Conservation (phyloP, 2,113 vertebrate genomes). For the Theristicus caerulescens region DNA sequence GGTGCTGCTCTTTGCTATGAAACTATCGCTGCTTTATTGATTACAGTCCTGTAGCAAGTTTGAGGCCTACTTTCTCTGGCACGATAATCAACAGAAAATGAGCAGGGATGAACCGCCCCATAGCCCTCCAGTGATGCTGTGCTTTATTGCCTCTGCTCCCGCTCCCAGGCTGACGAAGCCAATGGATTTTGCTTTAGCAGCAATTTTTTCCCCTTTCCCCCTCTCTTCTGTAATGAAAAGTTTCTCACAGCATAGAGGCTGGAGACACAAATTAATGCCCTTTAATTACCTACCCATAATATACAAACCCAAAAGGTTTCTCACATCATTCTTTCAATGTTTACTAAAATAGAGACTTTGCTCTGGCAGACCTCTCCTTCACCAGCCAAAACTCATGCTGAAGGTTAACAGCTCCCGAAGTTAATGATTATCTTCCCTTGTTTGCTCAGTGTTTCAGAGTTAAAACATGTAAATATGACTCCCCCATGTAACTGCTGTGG, state of each 20-base stretch:
- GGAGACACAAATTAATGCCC: background rate
- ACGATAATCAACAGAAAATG: background rate
- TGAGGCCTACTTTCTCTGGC: background rate
- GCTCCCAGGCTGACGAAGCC: background rate
- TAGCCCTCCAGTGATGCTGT: background rate
- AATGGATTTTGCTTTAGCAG: background rate
- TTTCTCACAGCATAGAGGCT: background rate
- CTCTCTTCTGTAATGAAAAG: background rate
- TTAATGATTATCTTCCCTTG: conserved; percentile 47
- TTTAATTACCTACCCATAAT: background rate
- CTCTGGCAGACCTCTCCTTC: background rate
- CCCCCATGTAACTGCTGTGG: background rate
- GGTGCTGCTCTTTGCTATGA: background rate
- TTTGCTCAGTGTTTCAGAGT: conserved; percentile 5
- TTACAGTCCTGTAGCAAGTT: background rate
- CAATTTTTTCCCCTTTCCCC: background rate
- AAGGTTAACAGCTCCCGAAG: conserved; percentile 17
- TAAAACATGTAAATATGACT: background rate
- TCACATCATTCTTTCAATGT: background rate
- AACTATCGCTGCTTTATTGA: background rate
- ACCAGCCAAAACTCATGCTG: background rate
- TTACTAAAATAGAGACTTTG: conserved; percentile 35
- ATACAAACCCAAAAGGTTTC: background rate
- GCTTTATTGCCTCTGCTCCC: background rate
- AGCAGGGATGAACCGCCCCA: background rate